These are phyloP conservation scores for Sclerodermus sp. DNA, from an alignment of 2,888 invertebrate species.

Conservation along the genomic window DNA sequence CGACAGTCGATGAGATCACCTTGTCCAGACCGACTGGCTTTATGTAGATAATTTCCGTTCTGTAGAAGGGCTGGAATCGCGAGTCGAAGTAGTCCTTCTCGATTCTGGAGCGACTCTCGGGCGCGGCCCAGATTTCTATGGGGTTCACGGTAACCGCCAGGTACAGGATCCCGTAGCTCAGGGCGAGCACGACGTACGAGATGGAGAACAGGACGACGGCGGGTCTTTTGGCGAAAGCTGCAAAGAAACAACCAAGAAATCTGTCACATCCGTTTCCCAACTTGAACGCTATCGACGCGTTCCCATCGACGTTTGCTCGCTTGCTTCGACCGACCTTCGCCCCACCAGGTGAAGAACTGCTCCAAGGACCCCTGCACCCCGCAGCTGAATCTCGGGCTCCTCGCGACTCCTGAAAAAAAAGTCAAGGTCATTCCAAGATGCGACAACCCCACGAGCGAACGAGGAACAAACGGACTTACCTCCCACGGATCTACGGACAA, in stretches of 20 bases:
- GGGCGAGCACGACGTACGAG: conserved; percentile 64
- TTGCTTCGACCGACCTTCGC: too few relatives aligned
- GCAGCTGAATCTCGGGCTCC: too few relatives aligned
- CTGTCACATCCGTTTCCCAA: too few relatives aligned
- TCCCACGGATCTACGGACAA: background rate
- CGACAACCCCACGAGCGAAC: too few relatives aligned
- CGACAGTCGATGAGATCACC: conserved; percentile 54
- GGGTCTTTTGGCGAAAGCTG: conserved; percentile 70
- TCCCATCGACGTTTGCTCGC: too few relatives aligned
- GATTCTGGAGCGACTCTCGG: conserved; percentile 74
- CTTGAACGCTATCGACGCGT: too few relatives aligned
- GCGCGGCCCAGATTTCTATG: conserved; percentile 90
- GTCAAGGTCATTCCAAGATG: too few relatives aligned
- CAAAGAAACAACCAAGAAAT: too few relatives aligned
- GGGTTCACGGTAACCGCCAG: conserved; percentile 84
- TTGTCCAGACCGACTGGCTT: conserved; percentile 64
- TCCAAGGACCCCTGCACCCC: too few relatives aligned
- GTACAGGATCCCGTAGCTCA: conserved; percentile 69
- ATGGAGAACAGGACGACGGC: conserved; percentile 66
- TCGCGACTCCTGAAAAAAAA: too few relatives aligned
- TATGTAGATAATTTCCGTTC: conserved; percentile 87
- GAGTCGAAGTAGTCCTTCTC: conserved; percentile 88
- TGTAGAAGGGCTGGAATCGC: conserved; percentile 86
- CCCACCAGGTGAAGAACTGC: too few relatives aligned
- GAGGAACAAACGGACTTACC: conserved; percentile 3